Conservation (phyloP, 1,140 invertebrate genomes). For the Diabrotica undecimpunctata region DNA sequence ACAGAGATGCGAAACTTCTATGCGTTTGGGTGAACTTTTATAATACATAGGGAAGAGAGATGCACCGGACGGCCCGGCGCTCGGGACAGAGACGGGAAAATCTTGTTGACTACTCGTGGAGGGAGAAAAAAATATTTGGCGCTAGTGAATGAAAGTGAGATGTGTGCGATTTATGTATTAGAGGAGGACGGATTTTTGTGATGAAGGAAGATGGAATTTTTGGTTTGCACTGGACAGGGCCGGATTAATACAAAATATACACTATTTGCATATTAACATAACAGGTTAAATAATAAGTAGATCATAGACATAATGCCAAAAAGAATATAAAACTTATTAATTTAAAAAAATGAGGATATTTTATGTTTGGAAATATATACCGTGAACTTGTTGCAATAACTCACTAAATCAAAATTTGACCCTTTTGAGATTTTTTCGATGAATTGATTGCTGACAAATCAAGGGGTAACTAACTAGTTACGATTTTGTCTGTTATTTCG, state of each 20-base stretch:
- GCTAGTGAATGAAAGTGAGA: conserved; percentile 41
- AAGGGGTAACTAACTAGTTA: too few species aligned
- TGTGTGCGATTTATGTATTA: conserved; percentile 30
- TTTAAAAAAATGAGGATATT: too few species aligned
- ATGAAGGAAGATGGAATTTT: conserved; percentile 38
- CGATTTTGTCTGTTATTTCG: too few species aligned
- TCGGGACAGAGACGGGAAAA: conserved; percentile 35
- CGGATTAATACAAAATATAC: conserved; percentile 1
- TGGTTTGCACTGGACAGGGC: conserved; percentile 27
- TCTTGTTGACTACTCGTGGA: conserved; percentile 37
- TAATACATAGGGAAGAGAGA: conserved; percentile 36
- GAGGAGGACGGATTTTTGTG: conserved; percentile 18
- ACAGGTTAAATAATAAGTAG: too few species aligned
- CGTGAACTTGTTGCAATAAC: too few species aligned
- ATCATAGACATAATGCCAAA: too few species aligned
- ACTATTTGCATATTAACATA: neutral
- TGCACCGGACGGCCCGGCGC: neutral
- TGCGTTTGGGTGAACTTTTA: conserved; percentile 34
- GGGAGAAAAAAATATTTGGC: conserved; percentile 41
- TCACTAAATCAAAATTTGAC: too few species aligned
- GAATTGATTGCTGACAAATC: too few species aligned
- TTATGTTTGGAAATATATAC: too few species aligned
- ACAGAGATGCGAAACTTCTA: conserved; percentile 16
- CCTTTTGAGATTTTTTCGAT: too few species aligned
- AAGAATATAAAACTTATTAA: too few species aligned